Evolutionary conservation across 2,797 vertebrate species (phyloP), one percentile per base, ranked within the genome.

Genomic region (Zalophus californianus): DNA sequence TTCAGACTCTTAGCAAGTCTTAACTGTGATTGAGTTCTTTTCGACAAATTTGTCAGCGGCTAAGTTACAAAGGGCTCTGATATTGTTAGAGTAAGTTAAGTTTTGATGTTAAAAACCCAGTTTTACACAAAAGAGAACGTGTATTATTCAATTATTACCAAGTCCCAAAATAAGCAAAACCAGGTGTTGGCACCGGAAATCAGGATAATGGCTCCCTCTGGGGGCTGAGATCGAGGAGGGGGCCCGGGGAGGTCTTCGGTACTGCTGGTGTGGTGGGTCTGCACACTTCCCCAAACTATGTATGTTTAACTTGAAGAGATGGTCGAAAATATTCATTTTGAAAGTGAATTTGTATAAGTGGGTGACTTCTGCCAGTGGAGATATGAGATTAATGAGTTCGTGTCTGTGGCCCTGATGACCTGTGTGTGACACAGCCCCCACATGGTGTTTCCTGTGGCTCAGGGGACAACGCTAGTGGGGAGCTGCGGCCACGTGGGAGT

Each of bases 31-130:
- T 56, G 78, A 60, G 18, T 48, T 83, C 73, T 89, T 91, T 90
- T 85, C 14, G n/a, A 85, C 56, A 50, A 90, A 82, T 73, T 75
- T 72, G 23, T 66, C 87, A 79, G 93, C 75, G 86, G 60, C 54
- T 88, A 62, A 86, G 23, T 90, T 73, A 96, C 66, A 94, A 84
- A 90, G 73, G 84, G 52, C 56, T 95, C 50, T 78, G 84, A 62
- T 64, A 94, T 23, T 72, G 54, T 41, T 80, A 73, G 60, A 82
- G 54, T 86, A 93, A 93, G 72, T 48, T 23, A 78, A 68, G 66
- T 86, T 88, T 84, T 88, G 18, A 80, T 73, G 48, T 60, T 27
- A 70, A 96, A 91, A 91, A 84, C 54, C 14, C 16, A 48, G 18
- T 78, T 91, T 92, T 82, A 70, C 23, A 68, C 29, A 50, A 93